Base-by-base conservation (phyloP, 1,140 invertebrate genomes). In the Anoplophora glabripennis region DNA sequence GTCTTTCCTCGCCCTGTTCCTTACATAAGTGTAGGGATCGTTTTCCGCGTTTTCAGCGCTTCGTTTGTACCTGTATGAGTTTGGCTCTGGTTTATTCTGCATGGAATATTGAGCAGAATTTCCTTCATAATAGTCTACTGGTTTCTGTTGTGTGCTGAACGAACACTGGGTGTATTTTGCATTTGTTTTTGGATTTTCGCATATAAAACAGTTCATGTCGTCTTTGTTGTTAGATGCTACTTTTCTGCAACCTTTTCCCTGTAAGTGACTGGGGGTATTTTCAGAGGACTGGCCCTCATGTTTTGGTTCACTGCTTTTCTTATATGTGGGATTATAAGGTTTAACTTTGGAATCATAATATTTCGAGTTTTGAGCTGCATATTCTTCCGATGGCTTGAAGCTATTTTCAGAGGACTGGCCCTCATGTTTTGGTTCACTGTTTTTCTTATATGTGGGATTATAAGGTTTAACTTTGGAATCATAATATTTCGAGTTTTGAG, bases 111-210 rank as follows among this genome's bases (percentile, higher is more conserved):
- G 61, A 54, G 70, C 56, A n/a, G 68, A 67, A 40, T 61, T 68
- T 53, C 72, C 69, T 21, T 69, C 45, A 59, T 74, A 74, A 49
- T 74, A 72, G 12, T 74, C 66, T 15, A 71, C 69, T n/a, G 67
- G 69, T 42, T 74, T 68, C 14, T 71, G 65, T 21, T 74, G 64
- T 3, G 72, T 70, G 2, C 64, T 54, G 49, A 79, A 79, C 0
- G 77, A 77, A 66, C 81, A 83, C 46, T 79, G 74, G 57, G 81
- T 79, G 45, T 75, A 81, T 48, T 66, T 77, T 1, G 73, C 71
- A 14, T 78, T 79, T 28, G 69, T 75, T 42, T 72, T 72, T 1
- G 75, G 72, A 56, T 83, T 77, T 58, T 78, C 78, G 58, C 81
- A 83, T 7, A 76, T 72, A 59, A 79, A 82, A 53, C 81, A 84